These are phyloP conservation scores for Fragum whitleyi DNA, from an alignment of 2,888 invertebrate genomes.

Conservation along the genomic window DNA sequence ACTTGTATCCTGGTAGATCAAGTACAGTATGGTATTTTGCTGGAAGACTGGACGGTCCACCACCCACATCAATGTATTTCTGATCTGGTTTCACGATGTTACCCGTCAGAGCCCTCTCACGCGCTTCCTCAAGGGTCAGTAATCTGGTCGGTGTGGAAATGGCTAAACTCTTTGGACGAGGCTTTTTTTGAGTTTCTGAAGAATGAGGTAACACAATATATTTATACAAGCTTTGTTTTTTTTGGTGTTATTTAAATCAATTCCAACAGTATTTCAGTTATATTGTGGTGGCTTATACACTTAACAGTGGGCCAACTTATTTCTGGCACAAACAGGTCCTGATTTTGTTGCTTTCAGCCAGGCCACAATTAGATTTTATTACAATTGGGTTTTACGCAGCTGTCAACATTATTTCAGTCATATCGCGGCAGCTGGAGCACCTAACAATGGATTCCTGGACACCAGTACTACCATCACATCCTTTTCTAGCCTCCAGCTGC, in stretches of 20 bases:
- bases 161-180: constrained; percentile 95
- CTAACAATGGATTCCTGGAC: too few relatives aligned
- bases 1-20: constrained; percentile 89
- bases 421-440: too few relatives aligned
- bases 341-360: background rate
- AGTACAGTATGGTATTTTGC: constrained; percentile 96
- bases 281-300: too few relatives aligned
- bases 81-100: constrained; percentile 73
- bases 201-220: background rate
- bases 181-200: constrained; percentile 79
- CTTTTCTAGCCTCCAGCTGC: too few relatives aligned
- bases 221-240: background rate
- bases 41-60: constrained; percentile 91
- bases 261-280: background rate
- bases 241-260: background rate
- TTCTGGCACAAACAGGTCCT: too few relatives aligned
- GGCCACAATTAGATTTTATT: background rate
- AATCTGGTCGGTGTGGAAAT: constrained; percentile 96
- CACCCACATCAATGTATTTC: constrained; percentile 85
- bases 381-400: too few relatives aligned
- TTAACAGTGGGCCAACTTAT: too few relatives aligned
- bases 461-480: too few relatives aligned
- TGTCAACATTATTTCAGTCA: too few relatives aligned
- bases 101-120: constrained; percentile 88
- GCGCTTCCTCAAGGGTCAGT: constrained; percentile 94